Evolutionary conservation across 2,888 invertebrate genomes (phyloP).

Genomic region (Drosophila borborema): DNA sequence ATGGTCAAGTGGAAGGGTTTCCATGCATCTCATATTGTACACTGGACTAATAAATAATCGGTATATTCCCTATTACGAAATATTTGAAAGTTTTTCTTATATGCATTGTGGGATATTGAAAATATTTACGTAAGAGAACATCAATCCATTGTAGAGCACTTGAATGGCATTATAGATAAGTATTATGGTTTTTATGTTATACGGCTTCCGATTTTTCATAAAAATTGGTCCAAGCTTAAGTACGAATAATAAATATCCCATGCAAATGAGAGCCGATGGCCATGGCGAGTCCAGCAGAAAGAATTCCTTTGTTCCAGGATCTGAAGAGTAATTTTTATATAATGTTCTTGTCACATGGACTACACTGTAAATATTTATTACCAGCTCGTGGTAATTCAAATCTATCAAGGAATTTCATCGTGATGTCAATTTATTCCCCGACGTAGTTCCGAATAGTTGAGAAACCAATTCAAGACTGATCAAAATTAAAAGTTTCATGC

Average conservation of each 20-base stretch:
- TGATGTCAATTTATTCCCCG: not conserved
- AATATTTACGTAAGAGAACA: conserved; percentile 62
- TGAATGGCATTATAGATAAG: conserved; percentile 93
- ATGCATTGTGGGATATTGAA: not conserved
- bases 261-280: conserved; percentile 88
- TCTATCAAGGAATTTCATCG: not conserved
- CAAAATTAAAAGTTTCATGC: not conserved
- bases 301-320: conserved; percentile 65
- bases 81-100: not conserved
- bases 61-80: not conserved
- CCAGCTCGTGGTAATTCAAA: conserved; percentile 1
- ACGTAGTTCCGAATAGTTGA: not conserved
- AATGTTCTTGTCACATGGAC: not conserved
- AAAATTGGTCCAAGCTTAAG: conserved; percentile 90
- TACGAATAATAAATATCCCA: conserved; percentile 90
- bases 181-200: conserved; percentile 89
- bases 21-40: conserved; percentile 38
- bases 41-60: not conserved
- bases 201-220: conserved; percentile 90
- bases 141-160: conserved; percentile 91
- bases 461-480: not conserved
- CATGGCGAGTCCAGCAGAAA: conserved; percentile 90
- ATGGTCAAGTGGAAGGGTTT: conserved; percentile 5
- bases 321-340: not conserved
- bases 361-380: not conserved